Conservation (phyloP, 2,797 vertebrate species). For the Hipposideros larvatus region DNA sequence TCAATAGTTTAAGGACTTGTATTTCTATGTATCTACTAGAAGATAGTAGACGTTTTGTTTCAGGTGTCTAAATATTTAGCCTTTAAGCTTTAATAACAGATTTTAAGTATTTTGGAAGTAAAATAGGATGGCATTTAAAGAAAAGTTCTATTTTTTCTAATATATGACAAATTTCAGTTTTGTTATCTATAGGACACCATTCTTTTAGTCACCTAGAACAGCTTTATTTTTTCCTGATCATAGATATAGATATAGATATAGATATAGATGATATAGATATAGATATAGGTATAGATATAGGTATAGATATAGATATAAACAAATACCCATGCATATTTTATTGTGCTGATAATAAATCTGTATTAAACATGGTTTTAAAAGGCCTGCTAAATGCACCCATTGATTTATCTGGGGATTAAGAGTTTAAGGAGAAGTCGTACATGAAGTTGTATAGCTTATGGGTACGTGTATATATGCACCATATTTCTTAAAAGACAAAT, state of each 20-base stretch:
- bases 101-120: neutral
- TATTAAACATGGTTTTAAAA: neutral
- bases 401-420: neutral
- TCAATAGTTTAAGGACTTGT: neutral
- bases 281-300: too few species aligned
- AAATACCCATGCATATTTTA: neutral
- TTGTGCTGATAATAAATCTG: neutral
- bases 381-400: neutral
- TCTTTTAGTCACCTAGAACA: neutral
- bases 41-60: neutral
- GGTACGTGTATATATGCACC: neutral
- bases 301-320: neutral
- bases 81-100: neutral
- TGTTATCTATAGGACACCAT: neutral
- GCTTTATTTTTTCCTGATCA: neutral
- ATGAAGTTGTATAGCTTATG: neutral
- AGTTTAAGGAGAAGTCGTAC: neutral
- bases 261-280: too few species aligned
- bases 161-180: neutral
- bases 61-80: neutral
- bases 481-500: neutral
- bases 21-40: neutral
- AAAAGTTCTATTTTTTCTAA: conserved; percentile 3
- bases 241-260: neutral
- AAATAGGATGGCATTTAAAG: neutral